phyloP scores from a whole-genome alignment of 2,888 invertebrate genomes.

The Leptogaster cylindrica region DNA sequence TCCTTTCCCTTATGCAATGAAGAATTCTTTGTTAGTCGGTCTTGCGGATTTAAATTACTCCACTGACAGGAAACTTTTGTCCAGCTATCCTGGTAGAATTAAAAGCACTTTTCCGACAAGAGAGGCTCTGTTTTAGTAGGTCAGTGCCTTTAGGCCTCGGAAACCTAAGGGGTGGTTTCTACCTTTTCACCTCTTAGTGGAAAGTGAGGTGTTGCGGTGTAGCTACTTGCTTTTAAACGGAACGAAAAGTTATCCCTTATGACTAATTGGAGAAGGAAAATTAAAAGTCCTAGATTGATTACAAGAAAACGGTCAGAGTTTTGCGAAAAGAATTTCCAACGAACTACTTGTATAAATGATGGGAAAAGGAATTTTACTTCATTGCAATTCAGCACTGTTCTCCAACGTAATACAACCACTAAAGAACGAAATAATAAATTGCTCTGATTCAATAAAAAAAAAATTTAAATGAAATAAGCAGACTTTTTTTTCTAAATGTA shows the following conservation, averaged over 20 bases:
- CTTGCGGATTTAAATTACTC: slow-evolving; percentile 35
- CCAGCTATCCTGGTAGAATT: slow-evolving; percentile 10
- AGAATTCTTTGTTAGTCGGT: slow-evolving; percentile 22
- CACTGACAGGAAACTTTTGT: slow-evolving; percentile 28
- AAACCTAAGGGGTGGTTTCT: slow-evolving; percentile 11
- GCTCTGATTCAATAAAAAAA: no score
- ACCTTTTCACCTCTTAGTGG: slow-evolving; percentile 8
- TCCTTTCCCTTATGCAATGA: slow-evolving; percentile 6
- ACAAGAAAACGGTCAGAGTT: no score
- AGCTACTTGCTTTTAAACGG: neutral
- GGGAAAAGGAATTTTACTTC: no score
- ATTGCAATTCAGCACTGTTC: no score
- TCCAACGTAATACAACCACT: no score
- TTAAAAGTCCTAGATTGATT: neutral
- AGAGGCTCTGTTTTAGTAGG: slow-evolving; percentile 4
- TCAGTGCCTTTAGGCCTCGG: slow-evolving; percentile 2
- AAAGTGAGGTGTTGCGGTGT: neutral
- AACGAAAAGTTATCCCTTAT: neutral
- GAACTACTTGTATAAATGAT: no score
- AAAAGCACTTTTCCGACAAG: slow-evolving; percentile 12
- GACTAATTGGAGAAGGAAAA: slow-evolving; percentile 26
- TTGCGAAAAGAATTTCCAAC: no score
- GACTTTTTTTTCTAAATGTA: no score
- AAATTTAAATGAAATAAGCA: no score
- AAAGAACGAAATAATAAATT: no score